A percentile compares a stretch with the other conserved stretches of the same genome.
Evolutionary conservation across 2,888 invertebrate species (phyloP).

Genomic region (Dryobota labecula): DNA sequence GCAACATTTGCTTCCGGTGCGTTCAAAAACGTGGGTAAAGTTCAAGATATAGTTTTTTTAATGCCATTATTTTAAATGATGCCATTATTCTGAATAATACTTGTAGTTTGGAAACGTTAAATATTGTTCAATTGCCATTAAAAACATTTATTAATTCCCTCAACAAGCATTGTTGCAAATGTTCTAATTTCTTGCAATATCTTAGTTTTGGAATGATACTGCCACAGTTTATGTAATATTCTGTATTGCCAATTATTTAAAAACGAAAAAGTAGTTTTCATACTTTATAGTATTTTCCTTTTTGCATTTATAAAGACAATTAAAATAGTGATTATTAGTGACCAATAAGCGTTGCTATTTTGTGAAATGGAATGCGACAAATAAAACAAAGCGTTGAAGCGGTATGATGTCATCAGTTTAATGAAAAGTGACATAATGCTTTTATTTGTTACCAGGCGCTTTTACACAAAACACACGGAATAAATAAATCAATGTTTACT

Average conservation of each 20-base stretch:
- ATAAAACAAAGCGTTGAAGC: conserved; percentile 56
- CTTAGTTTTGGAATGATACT: conserved; percentile 23
- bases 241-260: conserved; percentile 27
- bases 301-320: neutral
- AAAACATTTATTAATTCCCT: neutral
- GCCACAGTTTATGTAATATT: conserved; percentile 33
- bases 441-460: conserved; percentile 58
- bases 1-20: conserved; percentile 40
- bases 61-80: neutral
- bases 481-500: conserved; percentile 17
- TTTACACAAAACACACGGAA: conserved; percentile 16
- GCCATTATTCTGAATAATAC: neutral
- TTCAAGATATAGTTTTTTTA: neutral
- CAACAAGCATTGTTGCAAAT: too few relatives aligned
- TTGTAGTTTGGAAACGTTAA: too few relatives aligned
- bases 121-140: neutral
- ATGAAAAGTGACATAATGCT: conserved; percentile 46
- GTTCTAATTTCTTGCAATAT: too few relatives aligned
- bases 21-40: conserved; percentile 38
- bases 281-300: neutral
- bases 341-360: neutral
- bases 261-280: neutral
- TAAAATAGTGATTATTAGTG: conserved; percentile 11
- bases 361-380: conserved; percentile 40
- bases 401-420: conserved; percentile 46